Evolutionary conservation across 2,888 invertebrate genomes (phyloP), one percentile per base, ranked within the genome.

Genomic region (Esperia sulphurella): DNA sequence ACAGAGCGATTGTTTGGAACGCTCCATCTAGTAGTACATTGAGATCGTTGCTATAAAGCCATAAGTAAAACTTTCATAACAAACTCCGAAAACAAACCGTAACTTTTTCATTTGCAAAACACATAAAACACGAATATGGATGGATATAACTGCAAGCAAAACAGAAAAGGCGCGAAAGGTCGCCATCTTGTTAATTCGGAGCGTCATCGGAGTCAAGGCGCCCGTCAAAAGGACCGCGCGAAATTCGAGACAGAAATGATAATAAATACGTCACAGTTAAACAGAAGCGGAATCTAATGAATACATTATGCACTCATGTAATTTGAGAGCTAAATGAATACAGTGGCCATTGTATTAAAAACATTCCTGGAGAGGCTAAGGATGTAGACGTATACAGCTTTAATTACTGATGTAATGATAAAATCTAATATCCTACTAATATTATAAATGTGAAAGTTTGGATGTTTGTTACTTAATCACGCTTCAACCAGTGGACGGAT

Each of bases 161-260:
- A 58, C 57, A 57, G 61, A 61, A 64, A 65, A 59, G 65, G 64
- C 63, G 58, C 58, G 55, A 63, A 64, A 66, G 62, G 69, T 58
- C 65, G 63, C 54, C 58, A 51, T 59, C 43, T 58, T 55, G 58
- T 51, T 61, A 61, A 66, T 55, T 59, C 45, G 51, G 52, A 52
- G 50, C 55, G 54, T 54, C 49, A 55, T 49, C 45, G 43, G 41
- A 60, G 54, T 56, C 57, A 55, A 58, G 58, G 60, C 64, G 59
- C 56, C 56, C 50, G 41, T 45, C 49, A 56, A 40, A 44, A 14
- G 40, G 30, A 21, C 39, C 40, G 45, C 44, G 35, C 54, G 67
- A 51, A 61, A 59, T 43, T 51, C 51, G 55, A 54, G 46, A 51
- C 48, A 44, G 45, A 43, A 48, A 10, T 14, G 45, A 29, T n/a